Evolutionary conservation across 2,888 invertebrate genomes (phyloP).

Genomic region (Gortyna flavago): DNA sequence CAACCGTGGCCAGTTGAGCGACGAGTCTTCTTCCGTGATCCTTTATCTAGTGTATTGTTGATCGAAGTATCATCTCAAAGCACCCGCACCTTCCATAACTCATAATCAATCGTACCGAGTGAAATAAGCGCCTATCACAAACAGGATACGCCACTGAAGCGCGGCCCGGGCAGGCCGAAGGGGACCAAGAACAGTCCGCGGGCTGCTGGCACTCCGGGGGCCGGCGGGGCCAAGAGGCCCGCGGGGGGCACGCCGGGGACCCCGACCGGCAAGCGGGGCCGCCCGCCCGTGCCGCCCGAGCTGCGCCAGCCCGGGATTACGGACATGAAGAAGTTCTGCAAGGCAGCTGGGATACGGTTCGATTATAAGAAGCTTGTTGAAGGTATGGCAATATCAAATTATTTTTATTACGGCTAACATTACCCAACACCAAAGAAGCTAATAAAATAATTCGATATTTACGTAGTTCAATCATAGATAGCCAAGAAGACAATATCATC

Average conservation of each 20-base stretch:
- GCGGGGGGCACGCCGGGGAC: conserved; percentile 42
- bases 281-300: conserved; percentile 87
- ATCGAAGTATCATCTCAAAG: conserved; percentile 3
- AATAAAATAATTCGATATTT: too few species aligned
- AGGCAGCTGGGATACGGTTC: conserved; percentile 87
- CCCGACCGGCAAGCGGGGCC: conserved; percentile 77
- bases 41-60: not conserved
- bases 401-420: not conserved
- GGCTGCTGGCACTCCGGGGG: conserved; percentile 20
- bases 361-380: conserved; percentile 88
- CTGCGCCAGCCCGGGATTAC: conserved; percentile 87
- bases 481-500: too few species aligned
- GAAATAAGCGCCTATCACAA: conserved; percentile 50
- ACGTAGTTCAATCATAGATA: too few species aligned
- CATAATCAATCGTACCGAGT: conserved; percentile 48
- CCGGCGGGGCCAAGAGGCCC: not conserved
- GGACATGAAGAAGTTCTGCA: conserved; percentile 89
- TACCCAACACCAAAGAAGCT: too few species aligned
- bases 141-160: conserved; percentile 82
- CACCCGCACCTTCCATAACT: conserved; percentile 24
- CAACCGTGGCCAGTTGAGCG: not conserved
- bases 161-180: conserved; percentile 85
- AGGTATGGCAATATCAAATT: conserved; percentile 70
- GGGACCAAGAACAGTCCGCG: conserved; percentile 80
- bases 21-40: not conserved